Conservation (phyloP, 2,113 vertebrate genomes). For the Chaetodon trifascialis region DNA sequence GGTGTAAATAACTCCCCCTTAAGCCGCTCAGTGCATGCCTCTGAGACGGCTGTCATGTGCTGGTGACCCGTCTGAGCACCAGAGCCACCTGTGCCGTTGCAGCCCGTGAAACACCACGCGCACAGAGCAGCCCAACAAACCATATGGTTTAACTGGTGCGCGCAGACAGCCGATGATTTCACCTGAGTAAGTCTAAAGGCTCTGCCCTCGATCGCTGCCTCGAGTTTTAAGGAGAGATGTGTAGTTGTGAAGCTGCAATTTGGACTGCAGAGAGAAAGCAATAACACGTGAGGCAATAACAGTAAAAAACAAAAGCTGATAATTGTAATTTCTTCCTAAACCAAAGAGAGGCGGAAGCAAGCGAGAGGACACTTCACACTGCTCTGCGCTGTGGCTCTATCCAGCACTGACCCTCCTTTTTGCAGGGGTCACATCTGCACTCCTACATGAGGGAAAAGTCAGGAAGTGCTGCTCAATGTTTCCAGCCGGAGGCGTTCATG, state of each 20-base stretch:
- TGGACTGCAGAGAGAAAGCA: constrained; percentile 25
- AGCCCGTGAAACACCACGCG: neutral
- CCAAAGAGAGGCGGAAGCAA: constrained; percentile 17
- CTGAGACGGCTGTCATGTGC: neutral
- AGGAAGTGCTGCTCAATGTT: neutral
- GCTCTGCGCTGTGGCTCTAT: constrained; percentile 46
- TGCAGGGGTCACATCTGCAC: constrained; percentile 21
- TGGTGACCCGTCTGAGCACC: constrained; percentile 7
- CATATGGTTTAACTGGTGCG: constrained; percentile 18
- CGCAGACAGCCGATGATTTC: constrained; percentile 1
- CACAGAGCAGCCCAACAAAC: neutral
- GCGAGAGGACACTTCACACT: neutral
- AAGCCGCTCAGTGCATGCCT: neutral
- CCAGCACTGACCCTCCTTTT: neutral
- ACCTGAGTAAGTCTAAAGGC: neutral
- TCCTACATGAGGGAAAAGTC: neutral
- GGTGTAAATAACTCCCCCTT: neutral
- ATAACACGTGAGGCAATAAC: constrained; percentile 28
- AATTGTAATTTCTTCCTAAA: constrained; percentile 29
- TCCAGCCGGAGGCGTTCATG: neutral
- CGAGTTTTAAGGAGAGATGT: neutral
- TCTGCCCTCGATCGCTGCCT: neutral
- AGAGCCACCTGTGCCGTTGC: constrained; percentile 30
- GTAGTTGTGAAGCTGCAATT: neutral
- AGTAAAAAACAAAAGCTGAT: neutral